A percentile compares a stretch with the other conserved stretches of the same genome.
Conservation (phyloP, 2,113 vertebrate genomes). For the Sitta europaea region DNA sequence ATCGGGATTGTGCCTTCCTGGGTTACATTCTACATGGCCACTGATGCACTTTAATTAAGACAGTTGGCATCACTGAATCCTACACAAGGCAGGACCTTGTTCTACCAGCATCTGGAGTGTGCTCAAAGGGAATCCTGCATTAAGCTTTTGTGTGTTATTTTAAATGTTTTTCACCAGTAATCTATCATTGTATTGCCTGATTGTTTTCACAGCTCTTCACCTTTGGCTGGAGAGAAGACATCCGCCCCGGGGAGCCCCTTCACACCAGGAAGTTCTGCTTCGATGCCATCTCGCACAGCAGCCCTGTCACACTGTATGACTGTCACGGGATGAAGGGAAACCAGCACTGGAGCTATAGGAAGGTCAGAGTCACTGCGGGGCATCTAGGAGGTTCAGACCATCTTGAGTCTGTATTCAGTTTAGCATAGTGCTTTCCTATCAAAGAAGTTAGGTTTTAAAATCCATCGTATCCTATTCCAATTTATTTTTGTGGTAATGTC, state of each 20-base stretch:
- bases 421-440: not conserved
- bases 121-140: fast-evolving
- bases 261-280: constrained; percentile 90
- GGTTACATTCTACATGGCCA: not conserved
- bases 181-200: not conserved
- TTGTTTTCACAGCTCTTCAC: constrained; percentile 81
- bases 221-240: constrained; percentile 90
- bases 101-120: not conserved
- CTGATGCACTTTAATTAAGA: not conserved
- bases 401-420: not conserved
- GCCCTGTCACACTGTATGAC: constrained; percentile 84
- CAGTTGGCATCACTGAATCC: not conserved
- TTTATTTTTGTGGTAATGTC: not conserved
- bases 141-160: not conserved
- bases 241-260: constrained; percentile 84
- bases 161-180: not conserved
- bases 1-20: not conserved
- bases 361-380: constrained; percentile 70
- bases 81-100: not conserved
- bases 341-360: constrained; percentile 85
- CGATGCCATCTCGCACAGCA: constrained; percentile 80
- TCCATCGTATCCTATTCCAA: not conserved
- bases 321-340: constrained; percentile 91
- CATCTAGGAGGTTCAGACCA: not conserved
- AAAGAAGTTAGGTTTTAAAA: not conserved